These are phyloP conservation scores for Harpalus rufipes DNA, from an alignment of 2,888 invertebrate genomes.

Conservation along the genomic window DNA sequence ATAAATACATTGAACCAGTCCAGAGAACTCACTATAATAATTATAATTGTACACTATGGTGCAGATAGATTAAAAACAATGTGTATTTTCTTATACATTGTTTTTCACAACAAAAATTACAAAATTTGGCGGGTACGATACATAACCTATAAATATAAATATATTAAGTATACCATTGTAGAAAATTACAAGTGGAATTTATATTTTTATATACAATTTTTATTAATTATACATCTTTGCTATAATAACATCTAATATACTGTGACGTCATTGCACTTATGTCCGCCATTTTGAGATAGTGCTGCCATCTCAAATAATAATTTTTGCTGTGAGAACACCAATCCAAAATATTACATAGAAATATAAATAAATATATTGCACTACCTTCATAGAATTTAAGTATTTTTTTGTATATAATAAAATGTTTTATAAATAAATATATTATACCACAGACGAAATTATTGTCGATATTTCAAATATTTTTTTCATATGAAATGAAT, in stretches of 20 bases:
- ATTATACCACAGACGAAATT: too few species aligned
- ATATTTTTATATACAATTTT: conserved; percentile 16
- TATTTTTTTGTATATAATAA: too few species aligned
- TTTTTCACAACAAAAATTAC: background rate
- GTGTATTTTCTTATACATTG: background rate
- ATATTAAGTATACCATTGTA: background rate
- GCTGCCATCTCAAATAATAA: conserved; percentile 11
- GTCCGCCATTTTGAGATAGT: conserved; percentile 12
- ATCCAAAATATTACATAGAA: background rate
- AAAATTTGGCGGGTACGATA: background rate
- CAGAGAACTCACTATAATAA: background rate
- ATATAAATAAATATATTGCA: conserved; percentile 7
- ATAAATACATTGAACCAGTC: conserved; percentile 39
- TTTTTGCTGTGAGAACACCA: background rate
- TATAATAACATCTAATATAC: background rate
- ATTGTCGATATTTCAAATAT: too few species aligned
- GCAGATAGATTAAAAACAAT: background rate
- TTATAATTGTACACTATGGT: background rate
- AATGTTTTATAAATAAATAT: too few species aligned
- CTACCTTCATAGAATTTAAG: background rate
- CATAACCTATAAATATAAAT: conserved; percentile 1
- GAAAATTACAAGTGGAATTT: background rate
- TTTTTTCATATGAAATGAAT: too few species aligned
- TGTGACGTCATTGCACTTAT: background rate
- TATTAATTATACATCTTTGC: background rate